Conservation (phyloP, 2,113 vertebrate genomes). For the Misgurnus anguillicaudatus region DNA sequence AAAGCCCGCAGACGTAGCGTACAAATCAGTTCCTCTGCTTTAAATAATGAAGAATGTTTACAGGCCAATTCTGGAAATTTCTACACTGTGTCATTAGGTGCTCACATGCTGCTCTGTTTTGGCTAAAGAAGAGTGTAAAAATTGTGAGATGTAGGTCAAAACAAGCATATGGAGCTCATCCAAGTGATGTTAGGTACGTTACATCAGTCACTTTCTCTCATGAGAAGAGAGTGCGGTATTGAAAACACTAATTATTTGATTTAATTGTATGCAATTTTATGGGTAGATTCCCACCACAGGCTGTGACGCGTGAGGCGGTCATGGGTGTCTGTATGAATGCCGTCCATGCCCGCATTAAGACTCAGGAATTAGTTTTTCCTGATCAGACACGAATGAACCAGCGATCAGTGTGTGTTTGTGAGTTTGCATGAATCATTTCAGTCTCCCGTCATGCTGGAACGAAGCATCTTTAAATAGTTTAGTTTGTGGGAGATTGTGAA, state of each 20-base stretch:
- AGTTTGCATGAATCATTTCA: constrained; percentile 62
- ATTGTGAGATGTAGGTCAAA: constrained; percentile 23
- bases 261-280: constrained; percentile 11
- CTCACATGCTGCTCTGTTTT: constrained; percentile 4
- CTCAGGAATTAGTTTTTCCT: constrained; percentile 25
- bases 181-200: constrained; percentile 53
- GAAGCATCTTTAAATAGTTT: constrained; percentile 67
- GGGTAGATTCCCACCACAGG: constrained; percentile 42
- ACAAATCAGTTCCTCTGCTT: constrained; percentile 1
- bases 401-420: constrained; percentile 14
- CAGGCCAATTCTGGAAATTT: constrained; percentile 10
- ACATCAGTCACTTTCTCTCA: constrained; percentile 20
- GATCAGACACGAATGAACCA: constrained; percentile 16
- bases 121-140: constrained; percentile 18
- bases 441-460: constrained; percentile 58
- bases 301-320: constrained; percentile 13
- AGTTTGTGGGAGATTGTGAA: constrained; percentile 48
- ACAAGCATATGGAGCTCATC: constrained; percentile 29
- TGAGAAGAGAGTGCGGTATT: constrained; percentile 12
- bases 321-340: constrained; percentile 11
- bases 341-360: constrained; percentile 25
- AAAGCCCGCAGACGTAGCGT: not conserved
- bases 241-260: constrained; percentile 50
- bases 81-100: constrained; percentile 1
- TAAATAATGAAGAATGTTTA: constrained; percentile 27